Conservation (phyloP, 2,113 vertebrate genomes). For the Notothenia coriiceps region DNA sequence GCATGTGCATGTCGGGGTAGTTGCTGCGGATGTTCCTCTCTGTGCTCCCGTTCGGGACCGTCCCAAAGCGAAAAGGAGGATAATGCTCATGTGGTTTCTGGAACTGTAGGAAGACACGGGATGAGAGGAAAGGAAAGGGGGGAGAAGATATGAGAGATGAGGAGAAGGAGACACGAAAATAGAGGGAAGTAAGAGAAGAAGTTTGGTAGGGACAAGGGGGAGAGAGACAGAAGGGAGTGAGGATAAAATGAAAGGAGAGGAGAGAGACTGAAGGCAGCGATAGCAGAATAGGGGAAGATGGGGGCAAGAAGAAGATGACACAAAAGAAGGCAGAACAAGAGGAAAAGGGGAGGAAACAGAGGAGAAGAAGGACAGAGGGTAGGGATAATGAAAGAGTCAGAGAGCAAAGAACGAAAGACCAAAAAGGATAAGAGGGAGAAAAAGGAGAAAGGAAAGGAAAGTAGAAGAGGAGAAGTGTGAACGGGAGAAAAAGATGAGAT, state of each 20-base stretch:
- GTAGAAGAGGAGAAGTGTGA: neutral
- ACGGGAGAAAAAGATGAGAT: neutral
- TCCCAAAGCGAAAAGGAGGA: conserved; percentile 97
- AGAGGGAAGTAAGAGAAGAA: neutral
- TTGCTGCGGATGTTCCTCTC: conserved; percentile 99
- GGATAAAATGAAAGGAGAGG: conserved; percentile 17
- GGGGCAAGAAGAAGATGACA: neutral
- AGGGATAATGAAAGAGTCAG: neutral
- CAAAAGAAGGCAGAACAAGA: neutral
- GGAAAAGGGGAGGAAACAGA: neutral
- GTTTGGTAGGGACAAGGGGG: neutral
- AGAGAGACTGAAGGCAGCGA: conserved; percentile 37
- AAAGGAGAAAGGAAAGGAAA: neutral
- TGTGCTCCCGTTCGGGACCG: conserved; percentile 97
- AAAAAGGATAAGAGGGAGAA: neutral
- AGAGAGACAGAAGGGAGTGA: neutral
- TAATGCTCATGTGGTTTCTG: conserved; percentile 98
- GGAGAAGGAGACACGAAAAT: conserved; percentile 14
- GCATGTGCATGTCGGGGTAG: conserved; percentile 97
- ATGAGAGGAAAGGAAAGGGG: neutral
- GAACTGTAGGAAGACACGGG: conserved; percentile 84
- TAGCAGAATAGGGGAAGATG: conserved; percentile 14
- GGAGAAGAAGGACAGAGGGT: neutral
- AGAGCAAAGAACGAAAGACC: no score
- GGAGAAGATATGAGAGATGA: conserved; percentile 30